phyloP scores from a whole-genome alignment of 2,797 vertebrate genomes.

The Sciurus vulgaris region DNA sequence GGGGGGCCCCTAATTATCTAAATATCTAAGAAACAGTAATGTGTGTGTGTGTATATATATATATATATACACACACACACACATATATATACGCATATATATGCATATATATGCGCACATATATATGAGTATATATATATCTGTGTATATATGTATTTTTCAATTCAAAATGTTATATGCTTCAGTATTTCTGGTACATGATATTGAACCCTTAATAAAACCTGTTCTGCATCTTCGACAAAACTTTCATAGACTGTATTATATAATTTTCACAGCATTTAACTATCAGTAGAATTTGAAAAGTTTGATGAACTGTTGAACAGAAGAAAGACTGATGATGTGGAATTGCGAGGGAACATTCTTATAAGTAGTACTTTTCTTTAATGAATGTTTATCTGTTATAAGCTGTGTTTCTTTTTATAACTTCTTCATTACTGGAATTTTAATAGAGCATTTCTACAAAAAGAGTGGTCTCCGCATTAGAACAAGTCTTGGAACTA shows the following conservation, averaged over 20 bases:
- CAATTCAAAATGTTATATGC: neutral
- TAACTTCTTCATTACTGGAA: neutral
- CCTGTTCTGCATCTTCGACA: neutral
- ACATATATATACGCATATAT: no score
- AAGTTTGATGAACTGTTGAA: neutral
- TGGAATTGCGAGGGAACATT: neutral
- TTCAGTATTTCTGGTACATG: neutral
- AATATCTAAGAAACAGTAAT: no score
- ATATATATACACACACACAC: no score
- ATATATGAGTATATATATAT: no score
- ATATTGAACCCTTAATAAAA: neutral
- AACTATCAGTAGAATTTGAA: neutral
- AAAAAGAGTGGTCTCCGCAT: accelerated
- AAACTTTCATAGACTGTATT: neutral
- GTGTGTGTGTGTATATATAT: no score
- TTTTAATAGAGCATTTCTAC: neutral
- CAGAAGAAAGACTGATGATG: neutral
- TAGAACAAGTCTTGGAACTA: neutral
- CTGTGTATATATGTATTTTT: neutral
- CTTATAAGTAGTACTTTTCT: neutral
- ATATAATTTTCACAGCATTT: neutral
- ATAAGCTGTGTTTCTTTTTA: neutral
- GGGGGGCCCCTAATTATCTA: no score
- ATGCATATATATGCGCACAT: no score
- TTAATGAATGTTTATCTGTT: neutral